Base-by-base conservation (phyloP, 1,140 invertebrate genomes). In the Apis florea region DNA sequence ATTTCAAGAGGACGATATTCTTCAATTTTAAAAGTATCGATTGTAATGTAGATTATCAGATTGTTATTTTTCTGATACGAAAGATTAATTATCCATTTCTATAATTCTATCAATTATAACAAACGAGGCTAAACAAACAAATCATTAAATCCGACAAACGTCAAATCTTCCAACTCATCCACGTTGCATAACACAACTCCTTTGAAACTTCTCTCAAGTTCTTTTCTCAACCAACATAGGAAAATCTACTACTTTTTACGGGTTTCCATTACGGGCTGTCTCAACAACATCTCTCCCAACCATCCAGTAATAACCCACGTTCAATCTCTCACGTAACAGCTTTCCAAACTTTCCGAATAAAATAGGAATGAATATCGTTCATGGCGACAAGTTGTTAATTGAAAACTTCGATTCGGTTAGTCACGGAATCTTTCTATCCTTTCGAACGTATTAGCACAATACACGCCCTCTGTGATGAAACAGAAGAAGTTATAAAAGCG, bases 311-410 rank as follows among this genome's bases (percentile, higher is more conserved):
- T 47, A 31, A 24, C 12, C 13, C n/a, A 13, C 53, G 2, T 54
- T 58, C 76, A 69, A 47, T 68, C 71, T 49, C 71, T 58, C 17
- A 47, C 26, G 70, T 71, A 80, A 80, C 79, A 40, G 64, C 5
- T 40, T 5, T 24, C 31, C 67, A 51, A 86, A 86, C 84, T 86
- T 83, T 74, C 40, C 58, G 40, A 68, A 72, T 72, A 81, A 77
- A 84, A 82, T 79, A 40, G 31, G 6, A 40, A 40, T 3, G 31
- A 40, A 83, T 86, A 63, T 82, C 70, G 74, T 54, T 56, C n/a
- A n/a, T 54, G 72, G 76, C 79, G 85, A 87, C 84, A 83, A 87
- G 72, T 86, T 83, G 80, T 86, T 87, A 87, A 86, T 86, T 87
- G 85, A 83, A 86, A 86, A 86, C 75, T 83, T 87, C 86, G 67